A percentile compares a stretch with the other conserved stretches of the same genome.
These are phyloP conservation scores for Clavelina lepadiformis DNA, from an alignment of 23 tunicate genomes.

Conservation along the genomic window DNA sequence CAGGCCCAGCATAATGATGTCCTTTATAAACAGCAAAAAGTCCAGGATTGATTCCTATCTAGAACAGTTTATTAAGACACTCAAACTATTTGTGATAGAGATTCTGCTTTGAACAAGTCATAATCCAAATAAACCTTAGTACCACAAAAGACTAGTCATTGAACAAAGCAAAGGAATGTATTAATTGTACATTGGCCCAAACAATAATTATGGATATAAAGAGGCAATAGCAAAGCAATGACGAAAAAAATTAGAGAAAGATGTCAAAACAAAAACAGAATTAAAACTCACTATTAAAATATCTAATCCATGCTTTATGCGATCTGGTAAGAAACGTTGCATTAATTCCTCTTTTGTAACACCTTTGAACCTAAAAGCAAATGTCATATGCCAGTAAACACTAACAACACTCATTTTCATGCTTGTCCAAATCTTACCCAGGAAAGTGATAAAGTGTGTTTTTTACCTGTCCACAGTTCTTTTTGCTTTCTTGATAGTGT, in stretches of 20 bases:
- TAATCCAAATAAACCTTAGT: too few species aligned
- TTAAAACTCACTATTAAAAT: conserved; percentile 77
- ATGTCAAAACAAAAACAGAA: too few species aligned
- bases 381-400: conserved; percentile 6
- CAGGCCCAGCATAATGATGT: conserved; percentile 95
- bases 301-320: conserved; percentile 75
- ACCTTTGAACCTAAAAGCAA: conserved; percentile 68
- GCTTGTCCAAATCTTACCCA: too few species aligned
- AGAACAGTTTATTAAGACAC: conserved; percentile 5
- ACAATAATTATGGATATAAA: too few species aligned
- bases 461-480: conserved; percentile 58
- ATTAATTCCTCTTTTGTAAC: conserved; percentile 78
- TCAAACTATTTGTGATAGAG: not conserved
- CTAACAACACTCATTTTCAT: not conserved
- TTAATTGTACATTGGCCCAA: too few species aligned
- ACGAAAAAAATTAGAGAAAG: too few species aligned
- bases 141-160: too few species aligned
- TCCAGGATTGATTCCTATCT: conserved; percentile 95
- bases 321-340: conserved; percentile 69
- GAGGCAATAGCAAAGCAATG: too few species aligned
- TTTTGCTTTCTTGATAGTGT: conserved; percentile 69
- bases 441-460: too few species aligned
- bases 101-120: too few species aligned
- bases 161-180: too few species aligned
- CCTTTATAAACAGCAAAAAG: conserved; percentile 84